Base-by-base conservation (phyloP, 2,797 vertebrate genomes). In the Cirrhinus molitorella region DNA sequence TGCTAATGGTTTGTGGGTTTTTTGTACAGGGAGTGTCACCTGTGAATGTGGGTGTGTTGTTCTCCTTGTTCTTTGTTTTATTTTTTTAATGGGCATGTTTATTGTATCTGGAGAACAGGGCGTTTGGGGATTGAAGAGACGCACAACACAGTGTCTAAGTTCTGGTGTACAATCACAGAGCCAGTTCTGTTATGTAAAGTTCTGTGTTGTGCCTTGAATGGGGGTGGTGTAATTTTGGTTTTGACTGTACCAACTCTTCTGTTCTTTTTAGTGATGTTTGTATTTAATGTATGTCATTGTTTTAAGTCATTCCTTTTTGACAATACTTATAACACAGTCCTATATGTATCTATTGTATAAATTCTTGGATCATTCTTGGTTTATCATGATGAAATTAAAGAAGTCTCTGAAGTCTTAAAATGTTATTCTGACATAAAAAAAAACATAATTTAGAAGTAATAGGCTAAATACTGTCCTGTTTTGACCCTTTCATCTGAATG, bases 151-250 rank as follows among this genome's bases (percentile, higher is more conserved):
- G 40, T 19, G 5, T 55, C 10, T 14, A 37, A 47, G 49, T 47
- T 12, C 3, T 61, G 23, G 63, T 72, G 43, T 53, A 28, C 43
- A 25, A 19, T 59, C 43, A 34, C 68, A 49, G 80, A 73, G 43
- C 80, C 80, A 73, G 47, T 77, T 77, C 53, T 75, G 71, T 57
- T 76, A 67, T 55, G 17, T 83, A 75, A 67, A 55, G 17, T 14
- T 76, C 34, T 77, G 31, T 79, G 25, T 76, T 45, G 34, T 75
- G 59, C 34, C 17, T 53, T 16, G 31, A 65, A 12, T 23, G 19
- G 19, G 63, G 19, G 73, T 23, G 40, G 73, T 83, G 65, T n/a
- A 17, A 28, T 74, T 51, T 74, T 16, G 2, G n/a, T 65, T 82
- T 80, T 25, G 3, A 77, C 23, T 10, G 16, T 51, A 51, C 65